These are phyloP conservation scores for Melipona quadrifasciata DNA, from an alignment of 1,140 invertebrate genomes.

Conservation along the genomic window DNA sequence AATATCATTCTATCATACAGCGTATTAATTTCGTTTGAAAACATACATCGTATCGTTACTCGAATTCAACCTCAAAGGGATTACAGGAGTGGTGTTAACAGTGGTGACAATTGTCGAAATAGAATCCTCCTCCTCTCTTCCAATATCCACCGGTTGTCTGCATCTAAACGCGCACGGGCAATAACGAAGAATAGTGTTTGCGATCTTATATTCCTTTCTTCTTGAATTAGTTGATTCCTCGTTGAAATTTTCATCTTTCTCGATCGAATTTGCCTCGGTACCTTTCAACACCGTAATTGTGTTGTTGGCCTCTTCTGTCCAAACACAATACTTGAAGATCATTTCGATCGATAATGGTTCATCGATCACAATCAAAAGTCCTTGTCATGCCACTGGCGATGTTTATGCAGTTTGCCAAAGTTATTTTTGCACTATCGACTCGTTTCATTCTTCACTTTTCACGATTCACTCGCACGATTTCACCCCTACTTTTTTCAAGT, in stretches of 20 bases:
- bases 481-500: background rate
- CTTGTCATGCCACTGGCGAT: background rate
- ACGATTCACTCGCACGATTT: background rate
- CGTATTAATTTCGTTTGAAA: background rate
- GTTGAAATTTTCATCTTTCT: slow-evolving; percentile 6
- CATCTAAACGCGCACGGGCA: slow-evolving; percentile 79
- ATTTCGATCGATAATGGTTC: slow-evolving; percentile 56
- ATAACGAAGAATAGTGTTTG: slow-evolving; percentile 73
- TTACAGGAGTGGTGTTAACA: slow-evolving; percentile 74
- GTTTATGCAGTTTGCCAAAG: background rate
- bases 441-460: slow-evolving; percentile 5
- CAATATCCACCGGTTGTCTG: slow-evolving; percentile 71
- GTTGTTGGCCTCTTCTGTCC: slow-evolving; percentile 70
- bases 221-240: background rate
- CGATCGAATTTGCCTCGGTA: slow-evolving; percentile 66
- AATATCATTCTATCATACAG: too few relatives aligned
- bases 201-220: slow-evolving; percentile 62
- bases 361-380: slow-evolving; percentile 37
- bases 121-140: slow-evolving; percentile 44
- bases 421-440: background rate
- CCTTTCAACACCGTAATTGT: slow-evolving; percentile 65
- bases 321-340: slow-evolving; percentile 77
- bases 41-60: slow-evolving; percentile 73
- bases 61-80: slow-evolving; percentile 71
- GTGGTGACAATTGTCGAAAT: slow-evolving; percentile 57